Base-by-base conservation (phyloP, 1,140 invertebrate species). In the Drosophila punjabiensis region DNA sequence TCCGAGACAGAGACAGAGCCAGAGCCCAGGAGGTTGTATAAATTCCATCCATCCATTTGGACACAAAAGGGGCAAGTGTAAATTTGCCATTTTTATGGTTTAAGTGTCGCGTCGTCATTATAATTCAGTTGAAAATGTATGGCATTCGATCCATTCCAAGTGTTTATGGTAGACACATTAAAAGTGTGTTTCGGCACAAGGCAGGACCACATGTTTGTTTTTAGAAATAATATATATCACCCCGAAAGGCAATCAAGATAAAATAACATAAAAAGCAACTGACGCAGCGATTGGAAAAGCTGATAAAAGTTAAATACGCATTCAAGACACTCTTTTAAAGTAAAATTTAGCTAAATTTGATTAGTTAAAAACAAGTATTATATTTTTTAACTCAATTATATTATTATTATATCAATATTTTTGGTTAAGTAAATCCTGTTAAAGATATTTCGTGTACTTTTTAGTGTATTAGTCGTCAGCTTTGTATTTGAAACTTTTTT, bases 1-100 rank as follows among this genome's bases (percentile, higher is more conserved):
- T 47, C 43, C 13, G 11, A 59, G 18, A 24, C 65, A 35, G 24
- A 30, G 18, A 11, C 65, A 30, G 14, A 45, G 30, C 13, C 65
- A 24, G n/a, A 65, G 20, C 24, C 48, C 53, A 47, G 24, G 45
- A 14, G 33, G 32, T 48, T 52, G 50, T 60, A 83, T 79, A 83
- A 79, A 79, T 71, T 35, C 52, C 53, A 70, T 60, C 20, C 43
- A 67, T 78, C 48, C 68, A 63, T 62, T 55, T 59, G 59, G 56
- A 47, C 59, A 70, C 18, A 37, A 37, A 37, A 13, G 13, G 52
- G 20, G 18, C 67, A 76, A 75, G 70, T 83, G 70, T 69, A 60
- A 84, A 84, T 84, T 80, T 84, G 66, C 58, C 61, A 84, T 76
- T 84, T 71, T 62, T 73, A 77, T 80, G 60, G 67, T 80, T 69